Base-by-base conservation (phyloP, 2,113 vertebrate genomes). In the Bostrychus sinensis region DNA sequence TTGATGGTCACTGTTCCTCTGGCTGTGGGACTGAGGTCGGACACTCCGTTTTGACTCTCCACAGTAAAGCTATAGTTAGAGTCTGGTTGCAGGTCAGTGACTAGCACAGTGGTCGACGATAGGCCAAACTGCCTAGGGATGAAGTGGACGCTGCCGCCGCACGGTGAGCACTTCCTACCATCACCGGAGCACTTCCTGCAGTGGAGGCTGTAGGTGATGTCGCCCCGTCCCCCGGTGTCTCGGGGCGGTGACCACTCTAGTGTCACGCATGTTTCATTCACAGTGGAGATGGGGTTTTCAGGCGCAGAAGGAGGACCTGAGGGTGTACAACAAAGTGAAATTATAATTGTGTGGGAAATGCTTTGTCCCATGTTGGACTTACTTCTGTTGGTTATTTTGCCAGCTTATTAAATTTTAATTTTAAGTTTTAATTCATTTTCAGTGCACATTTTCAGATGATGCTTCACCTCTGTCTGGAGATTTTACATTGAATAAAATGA, bases 11-110 rank as follows among this genome's bases (percentile, higher is more conserved):
- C 90, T 0, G 77, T 85, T 39, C 90, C 91, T 58, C 86, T 89
- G 0, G 87, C 89, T 1, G 68, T 76, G 2, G 90, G 83, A 61
- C 91, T 94, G 8, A 94, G 75, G 53, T 93, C 92, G 0, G 93
- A 94, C 14, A 92, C 91, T 1, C 93, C 93, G 0, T 93, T 94
- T 60, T 93, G 82, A 34, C 92, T 92, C 86, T 94, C 93, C 1
- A 94, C 62, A 26, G 88, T 91, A 66, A 94, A 94, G 66, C 88
- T 92, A 78, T 94, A 94, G 87, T 94, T 94, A 37, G 91, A 93
- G 70, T 93, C 91, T 0, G 93, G 91, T 78, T 91, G 91, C 51
- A 94, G 84, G 68, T 93, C 91, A 0, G 91, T 92, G 62, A 94
- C 85, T 61, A 91, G 62, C 43, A 93, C 90, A 2, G 75, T 86